Evolutionary conservation across 1,140 invertebrate species (phyloP).

Genomic region (Listronotus oregonensis): DNA sequence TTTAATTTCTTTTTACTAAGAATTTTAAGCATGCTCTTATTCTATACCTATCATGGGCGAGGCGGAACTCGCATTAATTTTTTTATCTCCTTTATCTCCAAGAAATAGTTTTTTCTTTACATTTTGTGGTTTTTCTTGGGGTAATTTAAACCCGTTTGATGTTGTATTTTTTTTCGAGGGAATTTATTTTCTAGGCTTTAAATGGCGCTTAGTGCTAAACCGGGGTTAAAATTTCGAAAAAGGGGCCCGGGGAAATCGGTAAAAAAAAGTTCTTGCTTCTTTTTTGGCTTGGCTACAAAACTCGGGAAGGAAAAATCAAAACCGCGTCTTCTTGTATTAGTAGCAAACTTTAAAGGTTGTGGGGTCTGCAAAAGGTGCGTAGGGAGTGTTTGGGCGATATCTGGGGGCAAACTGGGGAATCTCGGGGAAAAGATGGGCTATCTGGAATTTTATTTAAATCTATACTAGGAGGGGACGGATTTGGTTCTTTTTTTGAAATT

Average conservation of each 20-base stretch:
- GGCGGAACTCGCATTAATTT: no score
- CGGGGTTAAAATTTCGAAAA: constrained; percentile 63
- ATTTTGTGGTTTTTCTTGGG: no score
- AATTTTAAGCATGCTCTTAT: constrained; percentile 46
- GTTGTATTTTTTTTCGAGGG: constrained; percentile 57
- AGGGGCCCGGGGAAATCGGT: constrained; percentile 68
- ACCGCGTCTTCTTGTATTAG: constrained; percentile 59
- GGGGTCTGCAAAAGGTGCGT: constrained; percentile 9
- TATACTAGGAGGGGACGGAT: constrained; percentile 28
- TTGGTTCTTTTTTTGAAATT: constrained; percentile 42
- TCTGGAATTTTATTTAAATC: constrained; percentile 13
- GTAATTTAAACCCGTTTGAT: no score
- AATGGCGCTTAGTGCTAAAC: constrained; percentile 70
- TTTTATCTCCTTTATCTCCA: no score
- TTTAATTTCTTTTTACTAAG: constrained; percentile 48
- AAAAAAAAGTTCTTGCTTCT: constrained; percentile 80
- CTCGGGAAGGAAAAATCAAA: constrained; percentile 62
- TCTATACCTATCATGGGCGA: constrained; percentile 57
- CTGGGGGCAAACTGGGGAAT: constrained; percentile 19
- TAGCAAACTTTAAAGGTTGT: constrained; percentile 25
- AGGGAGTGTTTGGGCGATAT: not conserved
- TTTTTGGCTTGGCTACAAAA: constrained; percentile 61
- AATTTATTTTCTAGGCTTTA: constrained; percentile 75
- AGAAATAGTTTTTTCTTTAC: no score
- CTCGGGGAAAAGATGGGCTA: not conserved